These are phyloP conservation scores for Neoaliturus tenellus DNA, from an alignment of 2,888 invertebrate species.

Conservation along the genomic window DNA sequence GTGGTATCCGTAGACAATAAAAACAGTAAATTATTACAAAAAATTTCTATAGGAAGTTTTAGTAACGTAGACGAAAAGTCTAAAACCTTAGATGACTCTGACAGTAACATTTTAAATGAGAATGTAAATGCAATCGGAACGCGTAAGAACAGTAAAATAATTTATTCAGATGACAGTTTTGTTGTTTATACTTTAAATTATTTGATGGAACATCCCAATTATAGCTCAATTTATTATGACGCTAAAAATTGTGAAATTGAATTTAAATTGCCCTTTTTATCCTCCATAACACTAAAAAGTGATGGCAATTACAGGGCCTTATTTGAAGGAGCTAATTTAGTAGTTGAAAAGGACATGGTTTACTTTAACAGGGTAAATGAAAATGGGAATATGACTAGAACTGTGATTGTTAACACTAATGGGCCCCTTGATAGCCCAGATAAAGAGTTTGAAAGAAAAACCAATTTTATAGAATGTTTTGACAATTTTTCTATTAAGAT, in stretches of 20 bases:
- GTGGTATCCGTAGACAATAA: neutral
- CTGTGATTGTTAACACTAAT: constrained; percentile 1
- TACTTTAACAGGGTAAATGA: neutral
- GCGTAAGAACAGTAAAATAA: neutral
- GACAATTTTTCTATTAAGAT: neutral
- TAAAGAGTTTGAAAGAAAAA: neutral
- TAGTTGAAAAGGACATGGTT: neutral
- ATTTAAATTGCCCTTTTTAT: neutral
- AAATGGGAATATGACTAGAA: neutral
- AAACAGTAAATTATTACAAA: neutral
- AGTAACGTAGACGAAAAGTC: neutral
- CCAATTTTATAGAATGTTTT: neutral
- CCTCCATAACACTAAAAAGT: neutral
- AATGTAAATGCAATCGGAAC: neutral
- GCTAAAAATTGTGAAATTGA: neutral
- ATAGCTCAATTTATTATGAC: constrained; percentile 7
- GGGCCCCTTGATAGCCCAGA: neutral
- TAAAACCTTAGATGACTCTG: neutral
- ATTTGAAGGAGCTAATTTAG: neutral
- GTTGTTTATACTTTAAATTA: constrained; percentile 41
- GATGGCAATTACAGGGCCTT: constrained; percentile 10
- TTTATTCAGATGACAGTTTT: constrained; percentile 17
- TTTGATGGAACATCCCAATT: constrained; percentile 43
- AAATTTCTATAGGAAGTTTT: too few species aligned
- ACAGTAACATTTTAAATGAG: neutral